A percentile compares a stretch with the other conserved stretches of the same genome.
Evolutionary conservation across 1,140 invertebrate genomes (phyloP).

Genomic region (Colletes latitarsis): DNA sequence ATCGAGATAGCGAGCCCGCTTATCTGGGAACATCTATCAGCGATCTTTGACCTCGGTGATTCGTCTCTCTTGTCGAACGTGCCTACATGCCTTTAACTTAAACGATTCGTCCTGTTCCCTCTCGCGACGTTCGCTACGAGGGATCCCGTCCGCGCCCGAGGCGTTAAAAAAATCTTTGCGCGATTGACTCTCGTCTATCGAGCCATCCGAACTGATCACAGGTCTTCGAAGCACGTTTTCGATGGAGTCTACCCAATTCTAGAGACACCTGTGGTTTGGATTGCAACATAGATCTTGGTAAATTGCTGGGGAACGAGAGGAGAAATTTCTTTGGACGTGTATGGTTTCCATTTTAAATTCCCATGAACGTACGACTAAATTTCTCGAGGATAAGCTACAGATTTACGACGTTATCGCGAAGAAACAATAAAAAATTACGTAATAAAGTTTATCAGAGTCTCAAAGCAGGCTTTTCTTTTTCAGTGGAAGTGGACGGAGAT

Average conservation of each 20-base stretch:
- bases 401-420: too few relatives aligned
- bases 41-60: slow-evolving; percentile 54
- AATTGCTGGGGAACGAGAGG: too few relatives aligned
- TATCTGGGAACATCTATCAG: slow-evolving; percentile 60
- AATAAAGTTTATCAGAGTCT: too few relatives aligned
- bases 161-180: slow-evolving; percentile 1
- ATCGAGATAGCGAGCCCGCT: slow-evolving; percentile 53
- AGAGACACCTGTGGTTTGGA: too few relatives aligned
- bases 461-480: background rate
- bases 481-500: background rate
- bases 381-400: too few relatives aligned
- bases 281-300: too few relatives aligned
- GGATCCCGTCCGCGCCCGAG: slow-evolving; percentile 10
- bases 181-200: background rate
- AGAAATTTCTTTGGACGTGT: too few relatives aligned
- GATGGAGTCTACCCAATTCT: background rate
- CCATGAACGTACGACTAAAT: too few relatives aligned
- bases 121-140: slow-evolving; percentile 7
- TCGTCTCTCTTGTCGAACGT: slow-evolving; percentile 63
- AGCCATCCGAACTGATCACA: background rate
- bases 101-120: slow-evolving; percentile 41
- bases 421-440: too few relatives aligned
- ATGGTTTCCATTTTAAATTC: too few relatives aligned
- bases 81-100: slow-evolving; percentile 45
- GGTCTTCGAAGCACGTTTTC: background rate